Evolutionary conservation across 2,888 invertebrate genomes (phyloP).

Genomic region (Drosophila mimica): DNA sequence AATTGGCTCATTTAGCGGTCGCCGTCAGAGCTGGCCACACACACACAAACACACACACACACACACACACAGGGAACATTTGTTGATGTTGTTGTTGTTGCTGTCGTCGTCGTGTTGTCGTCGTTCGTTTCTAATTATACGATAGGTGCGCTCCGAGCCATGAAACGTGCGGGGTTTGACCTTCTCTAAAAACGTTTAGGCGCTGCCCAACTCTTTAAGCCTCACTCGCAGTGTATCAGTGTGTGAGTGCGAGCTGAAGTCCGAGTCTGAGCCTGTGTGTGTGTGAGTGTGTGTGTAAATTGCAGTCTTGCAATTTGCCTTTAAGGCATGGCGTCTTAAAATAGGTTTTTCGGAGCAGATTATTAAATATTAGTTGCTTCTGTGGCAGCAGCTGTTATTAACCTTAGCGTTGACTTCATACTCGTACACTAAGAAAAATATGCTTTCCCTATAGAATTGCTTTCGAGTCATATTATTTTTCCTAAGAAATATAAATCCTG

Average conservation of each 20-base stretch:
- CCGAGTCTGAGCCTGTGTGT: conserved; percentile 8
- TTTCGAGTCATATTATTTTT: neutral
- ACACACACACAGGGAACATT: conserved; percentile 8
- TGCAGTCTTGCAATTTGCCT: conserved; percentile 53
- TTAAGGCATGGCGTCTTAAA: conserved; percentile 52
- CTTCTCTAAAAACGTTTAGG: conserved; percentile 69
- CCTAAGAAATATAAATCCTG: conserved; percentile 3
- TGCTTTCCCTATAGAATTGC: too few species aligned
- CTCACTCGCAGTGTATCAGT: conserved; percentile 5
- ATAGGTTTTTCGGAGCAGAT: conserved; percentile 47
- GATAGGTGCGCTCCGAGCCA: conserved; percentile 80
- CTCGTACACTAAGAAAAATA: conserved; percentile 27
- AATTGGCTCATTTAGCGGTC: conserved; percentile 74
- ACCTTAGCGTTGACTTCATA: conserved; percentile 35
- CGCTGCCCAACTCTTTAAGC: conserved; percentile 60
- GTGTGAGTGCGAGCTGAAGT: conserved; percentile 1
- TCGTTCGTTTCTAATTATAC: conserved; percentile 77
- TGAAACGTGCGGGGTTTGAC: conserved; percentile 81
- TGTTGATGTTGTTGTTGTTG: conserved; percentile 27
- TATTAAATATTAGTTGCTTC: conserved; percentile 76
- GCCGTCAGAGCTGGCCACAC: conserved; percentile 37
- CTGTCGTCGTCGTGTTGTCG: conserved; percentile 60
- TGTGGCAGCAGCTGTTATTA: conserved; percentile 68
- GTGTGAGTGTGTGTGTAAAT: conserved; percentile 24
- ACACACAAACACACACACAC: conserved; percentile 20